Evolutionary conservation across 2,888 invertebrate species (phyloP).

Genomic region (Gerris lacustris): DNA sequence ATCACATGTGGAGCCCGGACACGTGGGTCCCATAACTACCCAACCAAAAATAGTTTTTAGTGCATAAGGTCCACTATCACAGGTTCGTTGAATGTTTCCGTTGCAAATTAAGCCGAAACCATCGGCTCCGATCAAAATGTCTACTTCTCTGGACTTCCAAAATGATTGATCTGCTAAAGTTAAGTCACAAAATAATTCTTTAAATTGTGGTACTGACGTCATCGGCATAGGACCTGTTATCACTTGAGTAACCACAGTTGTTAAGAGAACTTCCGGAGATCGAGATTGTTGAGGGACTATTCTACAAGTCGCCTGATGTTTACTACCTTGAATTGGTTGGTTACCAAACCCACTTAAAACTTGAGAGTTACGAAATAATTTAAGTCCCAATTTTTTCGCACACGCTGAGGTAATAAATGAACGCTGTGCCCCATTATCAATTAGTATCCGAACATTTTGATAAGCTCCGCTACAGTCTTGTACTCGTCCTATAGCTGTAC

Average conservation of each 20-base stretch:
- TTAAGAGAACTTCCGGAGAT: neutral
- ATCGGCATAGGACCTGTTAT: constrained; percentile 7
- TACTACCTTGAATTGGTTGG: neutral
- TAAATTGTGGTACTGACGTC: neutral
- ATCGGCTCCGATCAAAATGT: constrained; percentile 13
- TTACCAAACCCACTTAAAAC: constrained; percentile 8
- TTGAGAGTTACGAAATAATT: neutral
- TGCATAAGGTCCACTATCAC: neutral
- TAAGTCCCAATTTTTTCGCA: constrained; percentile 11
- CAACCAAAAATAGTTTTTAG: constrained; percentile 10
- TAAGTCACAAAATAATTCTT: neutral
- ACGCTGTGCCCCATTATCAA: constrained; percentile 15
- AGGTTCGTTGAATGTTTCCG: neutral
- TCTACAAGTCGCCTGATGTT: neutral
- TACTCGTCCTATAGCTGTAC: constrained; percentile 3
- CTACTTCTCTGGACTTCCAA: neutral
- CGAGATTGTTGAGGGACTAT: neutral
- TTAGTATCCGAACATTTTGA: neutral
- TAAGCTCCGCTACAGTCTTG: constrained; percentile 6
- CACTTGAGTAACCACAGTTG: neutral
- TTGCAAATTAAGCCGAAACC: neutral
- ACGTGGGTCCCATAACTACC: constrained; percentile 8
- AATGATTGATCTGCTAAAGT: constrained; percentile 13
- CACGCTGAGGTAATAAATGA: constrained; percentile 10
- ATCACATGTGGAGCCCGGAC: no score